Conservation (phyloP, 2,888 invertebrate species). For the Campoplex capitator region DNA sequence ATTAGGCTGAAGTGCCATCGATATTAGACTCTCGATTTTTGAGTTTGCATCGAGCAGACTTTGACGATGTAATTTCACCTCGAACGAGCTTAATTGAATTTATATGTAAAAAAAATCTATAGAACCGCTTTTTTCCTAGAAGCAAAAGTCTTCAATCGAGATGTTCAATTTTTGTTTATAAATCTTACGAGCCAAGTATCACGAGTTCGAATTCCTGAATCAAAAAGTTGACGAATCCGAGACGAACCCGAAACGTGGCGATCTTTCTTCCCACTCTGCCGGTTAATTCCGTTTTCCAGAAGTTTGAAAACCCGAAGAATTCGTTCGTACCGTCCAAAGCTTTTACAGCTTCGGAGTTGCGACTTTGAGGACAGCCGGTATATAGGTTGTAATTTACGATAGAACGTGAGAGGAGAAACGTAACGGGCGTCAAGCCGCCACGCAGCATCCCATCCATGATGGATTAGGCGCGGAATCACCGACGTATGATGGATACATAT, state of each 20-base stretch:
- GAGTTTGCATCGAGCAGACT: too few relatives aligned
- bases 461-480: conserved; percentile 76
- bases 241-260: background rate
- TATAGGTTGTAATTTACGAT: conserved; percentile 25
- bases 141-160: background rate
- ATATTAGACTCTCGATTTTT: background rate
- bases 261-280: background rate
- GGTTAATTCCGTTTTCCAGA: background rate
- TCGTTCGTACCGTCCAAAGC: background rate
- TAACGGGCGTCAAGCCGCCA: conserved; percentile 31
- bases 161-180: background rate
- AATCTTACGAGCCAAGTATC: too few relatives aligned
- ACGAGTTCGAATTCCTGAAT: too few relatives aligned
- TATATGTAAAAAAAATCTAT: too few relatives aligned
- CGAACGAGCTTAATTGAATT: too few relatives aligned
- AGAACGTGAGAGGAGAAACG: conserved; percentile 46
- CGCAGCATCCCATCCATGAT: conserved; percentile 71
- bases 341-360: background rate
- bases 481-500: conserved; percentile 77
- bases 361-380: conserved; percentile 1
- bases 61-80: too few relatives aligned
- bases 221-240: background rate
- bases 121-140: too few relatives aligned
- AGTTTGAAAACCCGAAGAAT: background rate
- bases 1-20: background rate